A percentile compares a stretch with the other conserved stretches of the same genome.
Conservation (phyloP, 2,113 vertebrate genomes). For the Cervus canadensis region DNA sequence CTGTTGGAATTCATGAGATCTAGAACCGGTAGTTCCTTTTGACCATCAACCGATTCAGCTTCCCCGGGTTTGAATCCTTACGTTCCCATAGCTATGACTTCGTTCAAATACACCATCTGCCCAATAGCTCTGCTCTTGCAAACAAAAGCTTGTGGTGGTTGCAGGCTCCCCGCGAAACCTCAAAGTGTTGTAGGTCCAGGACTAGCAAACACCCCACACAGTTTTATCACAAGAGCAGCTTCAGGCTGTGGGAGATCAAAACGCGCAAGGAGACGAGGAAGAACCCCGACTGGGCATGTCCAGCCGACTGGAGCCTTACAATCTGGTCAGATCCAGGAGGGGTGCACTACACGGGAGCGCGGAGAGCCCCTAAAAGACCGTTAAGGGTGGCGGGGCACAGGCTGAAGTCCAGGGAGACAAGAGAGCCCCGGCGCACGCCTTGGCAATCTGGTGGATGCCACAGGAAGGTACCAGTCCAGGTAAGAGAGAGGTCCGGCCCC, state of each 20-base stretch:
- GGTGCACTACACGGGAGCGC: neutral
- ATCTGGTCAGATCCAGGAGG: neutral
- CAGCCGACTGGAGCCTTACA: neutral
- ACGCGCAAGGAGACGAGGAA: neutral
- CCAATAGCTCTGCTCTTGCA: neutral
- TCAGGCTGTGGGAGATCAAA: neutral
- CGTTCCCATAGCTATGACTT: neutral
- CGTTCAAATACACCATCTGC: neutral
- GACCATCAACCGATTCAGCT: neutral
- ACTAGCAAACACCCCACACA: neutral
- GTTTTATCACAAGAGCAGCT: neutral
- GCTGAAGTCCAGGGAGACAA: neutral
- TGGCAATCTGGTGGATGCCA: neutral
- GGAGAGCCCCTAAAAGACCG: neutral
- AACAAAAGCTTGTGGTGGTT: constrained; percentile 42
- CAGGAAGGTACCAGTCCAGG: neutral
- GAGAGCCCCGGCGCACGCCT: neutral
- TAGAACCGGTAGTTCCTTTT: neutral
- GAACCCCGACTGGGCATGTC: neutral
- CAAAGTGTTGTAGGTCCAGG: neutral
- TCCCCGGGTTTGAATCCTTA: neutral
- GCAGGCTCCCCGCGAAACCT: neutral
- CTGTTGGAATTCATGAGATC: neutral
- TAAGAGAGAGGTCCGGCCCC: neutral
- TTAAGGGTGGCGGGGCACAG: neutral